Conservation (phyloP, 2,797 vertebrate genomes). For the Sebastes steindachneri region DNA sequence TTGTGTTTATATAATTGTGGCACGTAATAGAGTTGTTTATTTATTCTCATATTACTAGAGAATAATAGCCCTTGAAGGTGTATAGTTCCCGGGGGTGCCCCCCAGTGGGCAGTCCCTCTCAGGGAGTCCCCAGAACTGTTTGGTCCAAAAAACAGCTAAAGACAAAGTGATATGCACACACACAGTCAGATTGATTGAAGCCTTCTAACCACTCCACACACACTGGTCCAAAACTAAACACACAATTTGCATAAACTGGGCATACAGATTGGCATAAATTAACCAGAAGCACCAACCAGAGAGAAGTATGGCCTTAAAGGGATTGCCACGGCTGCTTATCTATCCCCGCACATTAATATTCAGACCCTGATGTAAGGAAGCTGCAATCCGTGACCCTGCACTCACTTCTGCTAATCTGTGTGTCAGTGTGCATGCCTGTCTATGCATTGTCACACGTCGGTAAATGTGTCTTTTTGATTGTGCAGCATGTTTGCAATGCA, state of each 20-base stretch:
- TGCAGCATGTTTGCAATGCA: neutral
- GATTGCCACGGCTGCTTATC: slow-evolving; percentile 83
- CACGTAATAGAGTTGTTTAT: no score
- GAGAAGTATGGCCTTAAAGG: slow-evolving; percentile 71
- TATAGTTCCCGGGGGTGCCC: no score
- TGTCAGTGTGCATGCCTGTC: slow-evolving; percentile 25
- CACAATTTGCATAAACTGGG: slow-evolving; percentile 53
- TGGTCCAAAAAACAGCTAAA: neutral
- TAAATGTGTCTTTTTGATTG: slow-evolving; percentile 4
- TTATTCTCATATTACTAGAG: no score
- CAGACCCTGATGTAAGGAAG: slow-evolving; percentile 74
- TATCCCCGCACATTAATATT: slow-evolving; percentile 82
- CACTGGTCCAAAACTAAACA: slow-evolving; percentile 14
- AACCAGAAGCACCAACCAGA: slow-evolving; percentile 59
- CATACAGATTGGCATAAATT: slow-evolving; percentile 69
- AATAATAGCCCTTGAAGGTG: no score
- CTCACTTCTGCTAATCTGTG: slow-evolving; percentile 50
- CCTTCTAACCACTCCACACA: slow-evolving; percentile 11
- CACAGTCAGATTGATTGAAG: slow-evolving; percentile 23
- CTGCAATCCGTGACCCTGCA: slow-evolving; percentile 78
- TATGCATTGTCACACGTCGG: slow-evolving; percentile 21
- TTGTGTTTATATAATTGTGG: no score
- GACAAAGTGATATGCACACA: neutral
- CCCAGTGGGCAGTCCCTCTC: no score
- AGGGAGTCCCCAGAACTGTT: no score